A percentile compares a stretch with the other conserved stretches of the same genome.
phyloP scores from a whole-genome alignment of 2,113 vertebrate species.

The Petroica traversi region DNA sequence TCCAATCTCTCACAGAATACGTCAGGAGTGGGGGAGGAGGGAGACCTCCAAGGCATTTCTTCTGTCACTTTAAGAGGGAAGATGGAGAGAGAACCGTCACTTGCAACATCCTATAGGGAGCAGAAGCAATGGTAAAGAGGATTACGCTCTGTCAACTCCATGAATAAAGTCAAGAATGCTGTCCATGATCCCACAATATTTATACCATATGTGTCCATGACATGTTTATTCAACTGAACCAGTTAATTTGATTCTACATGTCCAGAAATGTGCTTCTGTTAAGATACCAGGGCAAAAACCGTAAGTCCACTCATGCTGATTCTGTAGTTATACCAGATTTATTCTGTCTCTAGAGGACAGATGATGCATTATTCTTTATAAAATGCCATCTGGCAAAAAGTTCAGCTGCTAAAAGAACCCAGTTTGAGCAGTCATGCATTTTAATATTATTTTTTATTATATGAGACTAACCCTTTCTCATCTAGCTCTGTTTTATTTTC shows the following conservation, averaged over 20 bases:
- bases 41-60: no score
- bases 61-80: neutral
- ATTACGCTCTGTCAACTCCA: rapidly evolving
- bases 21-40: no score
- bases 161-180: neutral
- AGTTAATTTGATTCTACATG: neutral
- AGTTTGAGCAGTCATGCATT: neutral
- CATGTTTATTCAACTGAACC: neutral
- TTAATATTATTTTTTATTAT: neutral
- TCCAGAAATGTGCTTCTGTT: neutral
- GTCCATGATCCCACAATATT: neutral
- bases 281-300: neutral
- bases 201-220: neutral
- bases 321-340: neutral
- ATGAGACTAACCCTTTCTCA: neutral
- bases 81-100: neutral
- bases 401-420: neutral
- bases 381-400: neutral
- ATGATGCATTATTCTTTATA: neutral
- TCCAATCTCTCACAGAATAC: no score
- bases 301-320: neutral
- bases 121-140: neutral
- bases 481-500: neutral
- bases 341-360: neutral
- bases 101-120: neutral